These are phyloP conservation scores for Abramis brama DNA, from an alignment of 2,113 vertebrate species.

Conservation along the genomic window DNA sequence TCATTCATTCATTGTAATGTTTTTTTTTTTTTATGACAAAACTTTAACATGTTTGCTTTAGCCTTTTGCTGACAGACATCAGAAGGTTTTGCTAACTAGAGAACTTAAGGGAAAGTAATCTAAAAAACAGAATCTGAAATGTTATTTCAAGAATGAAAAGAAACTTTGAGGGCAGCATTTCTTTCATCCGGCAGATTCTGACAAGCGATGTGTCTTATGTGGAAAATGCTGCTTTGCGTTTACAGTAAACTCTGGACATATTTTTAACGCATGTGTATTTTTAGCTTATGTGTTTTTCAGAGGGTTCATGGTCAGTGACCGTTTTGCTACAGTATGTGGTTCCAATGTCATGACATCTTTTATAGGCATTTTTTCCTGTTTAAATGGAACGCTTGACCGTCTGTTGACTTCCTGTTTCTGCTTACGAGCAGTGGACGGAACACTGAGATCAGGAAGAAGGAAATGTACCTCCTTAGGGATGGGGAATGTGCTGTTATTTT, in stretches of 20 bases:
- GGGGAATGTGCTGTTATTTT: constrained; percentile 53
- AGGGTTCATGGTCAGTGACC: neutral
- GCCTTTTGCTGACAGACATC: neutral
- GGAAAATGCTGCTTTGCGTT: constrained; percentile 25
- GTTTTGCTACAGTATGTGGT: constrained; percentile 5
- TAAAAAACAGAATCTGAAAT: constrained; percentile 2
- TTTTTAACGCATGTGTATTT: neutral
- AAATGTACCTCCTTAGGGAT: constrained; percentile 25
- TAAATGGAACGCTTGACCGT: constrained; percentile 14
- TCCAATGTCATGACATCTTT: constrained; percentile 38
- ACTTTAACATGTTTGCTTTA: neutral
- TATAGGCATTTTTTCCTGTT: constrained; percentile 46
- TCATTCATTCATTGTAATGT: neutral
- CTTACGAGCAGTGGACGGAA: constrained; percentile 36
- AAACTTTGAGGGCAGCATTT: constrained; percentile 15
- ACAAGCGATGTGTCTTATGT: neutral
- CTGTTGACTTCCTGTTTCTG: constrained; percentile 44
- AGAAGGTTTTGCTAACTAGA: neutral
- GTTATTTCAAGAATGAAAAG: constrained; percentile 9
- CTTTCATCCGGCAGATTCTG: constrained; percentile 13
- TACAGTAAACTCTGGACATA: neutral
- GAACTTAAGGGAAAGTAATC: neutral
- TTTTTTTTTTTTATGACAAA: neutral
- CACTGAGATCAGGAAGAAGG: constrained; percentile 52
- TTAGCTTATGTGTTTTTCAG: constrained; percentile 28